Base-by-base conservation (phyloP, 2,797 vertebrate genomes). In the Aeoliscus strigatus region DNA sequence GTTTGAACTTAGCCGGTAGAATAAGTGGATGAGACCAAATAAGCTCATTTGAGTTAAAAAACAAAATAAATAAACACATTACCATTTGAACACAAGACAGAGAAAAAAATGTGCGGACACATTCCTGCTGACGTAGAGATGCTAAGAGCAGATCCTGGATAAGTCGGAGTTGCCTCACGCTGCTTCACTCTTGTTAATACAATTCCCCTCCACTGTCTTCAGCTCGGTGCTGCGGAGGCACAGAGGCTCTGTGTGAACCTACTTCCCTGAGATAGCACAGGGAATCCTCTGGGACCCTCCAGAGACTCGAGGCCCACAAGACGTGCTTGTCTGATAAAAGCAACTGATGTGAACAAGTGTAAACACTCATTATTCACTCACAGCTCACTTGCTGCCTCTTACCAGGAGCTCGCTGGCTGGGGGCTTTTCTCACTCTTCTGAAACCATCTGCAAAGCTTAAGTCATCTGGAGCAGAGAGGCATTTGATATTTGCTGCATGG, bases 201-300 rank as follows among this genome's bases (percentile, higher is more conserved):
- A 49, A 37, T 52, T 43, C 61, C 49, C 21, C 46, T 42, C 44
- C 11, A 21, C 55, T 28, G 44, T 59, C 53, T 44, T 48, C 29
- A 33, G 39, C 66, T 43, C 51, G 14, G 45, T 27, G 68, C 46
- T 31, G 68, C 47, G 56, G 54, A 75, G 25, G 44, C 58, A 9
- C 37, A 48, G 36, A 39, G 34, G 47, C 8, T 43, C 54, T 59
- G 50, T 42, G 55, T 48, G 52, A 72, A 66, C 70, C 73, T 77
- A 81, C 77, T 86, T 87, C 84, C 82, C 75, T 81, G 59, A 69
- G 84, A 88, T 87, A 85, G 70, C 56, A 54, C 28, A 30, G 50
- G 1, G 14, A 37, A 40, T 75, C 62, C 76, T 67, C 6, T 45
- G 69, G 71, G 80, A 75, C 54, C 40, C 51, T 54, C 31, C 25